Evolutionary conservation across 2,797 vertebrate species (phyloP).

Genomic region (Rhynchotus rufescens): DNA sequence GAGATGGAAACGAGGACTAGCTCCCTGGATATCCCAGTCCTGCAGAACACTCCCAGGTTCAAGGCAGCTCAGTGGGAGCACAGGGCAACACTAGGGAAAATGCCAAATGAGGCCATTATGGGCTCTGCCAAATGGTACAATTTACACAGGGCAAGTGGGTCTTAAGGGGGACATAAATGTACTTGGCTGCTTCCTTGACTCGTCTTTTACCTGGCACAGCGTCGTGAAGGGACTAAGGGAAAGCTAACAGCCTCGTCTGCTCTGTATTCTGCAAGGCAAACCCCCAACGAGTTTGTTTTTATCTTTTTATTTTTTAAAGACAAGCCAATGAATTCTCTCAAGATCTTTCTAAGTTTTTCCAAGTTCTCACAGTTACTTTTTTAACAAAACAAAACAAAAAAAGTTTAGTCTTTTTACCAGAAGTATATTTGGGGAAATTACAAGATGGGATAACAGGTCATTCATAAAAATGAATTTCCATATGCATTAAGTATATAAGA

Average conservation of each 20-base stretch:
- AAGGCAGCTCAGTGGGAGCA: not conserved
- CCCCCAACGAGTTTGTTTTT: not conserved
- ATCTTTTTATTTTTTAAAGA: constrained; percentile 21
- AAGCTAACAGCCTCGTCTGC: not conserved
- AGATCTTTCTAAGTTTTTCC: constrained; percentile 17
- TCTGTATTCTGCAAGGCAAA: constrained; percentile 32
- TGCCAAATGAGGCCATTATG: not conserved
- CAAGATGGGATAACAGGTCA: not conserved
- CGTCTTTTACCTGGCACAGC: not conserved
- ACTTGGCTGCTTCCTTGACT: not conserved
- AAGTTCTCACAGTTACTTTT: constrained; percentile 26
- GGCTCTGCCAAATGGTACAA: not conserved
- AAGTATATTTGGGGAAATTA: constrained; percentile 18
- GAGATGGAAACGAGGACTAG: not conserved
- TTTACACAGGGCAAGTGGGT: not conserved
- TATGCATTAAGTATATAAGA: not conserved
- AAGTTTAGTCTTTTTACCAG: constrained; percentile 16
- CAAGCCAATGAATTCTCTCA: constrained; percentile 3
- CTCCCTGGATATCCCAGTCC: accelerated
- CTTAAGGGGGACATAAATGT: not conserved
- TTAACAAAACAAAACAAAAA: not conserved
- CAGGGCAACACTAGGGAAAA: not conserved
- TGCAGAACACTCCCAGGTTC: not conserved
- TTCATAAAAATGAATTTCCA: not conserved
- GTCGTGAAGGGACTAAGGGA: constrained; percentile 2